Evolutionary conservation across 2,797 vertebrate genomes (phyloP).

Genomic region (Gallinago stenura): DNA sequence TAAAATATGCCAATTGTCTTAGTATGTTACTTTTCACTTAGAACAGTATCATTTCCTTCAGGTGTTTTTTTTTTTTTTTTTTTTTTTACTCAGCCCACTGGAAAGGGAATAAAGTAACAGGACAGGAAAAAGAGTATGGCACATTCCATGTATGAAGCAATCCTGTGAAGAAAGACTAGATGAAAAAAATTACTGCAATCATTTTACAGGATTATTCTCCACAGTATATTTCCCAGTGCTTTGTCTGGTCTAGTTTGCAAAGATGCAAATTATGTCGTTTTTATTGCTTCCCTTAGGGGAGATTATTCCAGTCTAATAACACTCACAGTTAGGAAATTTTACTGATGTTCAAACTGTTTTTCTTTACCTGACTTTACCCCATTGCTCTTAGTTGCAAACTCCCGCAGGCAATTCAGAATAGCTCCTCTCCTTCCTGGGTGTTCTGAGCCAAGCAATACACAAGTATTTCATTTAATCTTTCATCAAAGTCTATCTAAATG

Average conservation of each 20-base stretch:
- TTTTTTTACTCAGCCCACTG: constrained; percentile 20
- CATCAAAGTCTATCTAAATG: background rate
- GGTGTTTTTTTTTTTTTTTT: background rate
- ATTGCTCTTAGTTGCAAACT: constrained; percentile 41
- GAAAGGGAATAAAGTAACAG: constrained; percentile 42
- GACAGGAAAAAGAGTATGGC: constrained; percentile 15
- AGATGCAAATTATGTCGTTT: constrained; percentile 69
- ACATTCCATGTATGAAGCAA: constrained; percentile 43
- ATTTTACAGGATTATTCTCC: constrained; percentile 53
- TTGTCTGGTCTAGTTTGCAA: constrained; percentile 72
- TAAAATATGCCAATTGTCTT: background rate
- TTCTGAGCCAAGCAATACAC: constrained; percentile 45
- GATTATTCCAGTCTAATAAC: constrained; percentile 65
- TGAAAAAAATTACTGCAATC: constrained; percentile 63
- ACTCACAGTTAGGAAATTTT: constrained; percentile 61
- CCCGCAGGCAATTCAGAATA: background rate
- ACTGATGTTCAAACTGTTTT: constrained; percentile 64
- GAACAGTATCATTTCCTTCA: background rate
- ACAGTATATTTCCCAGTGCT: constrained; percentile 55
- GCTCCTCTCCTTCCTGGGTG: constrained; percentile 61
- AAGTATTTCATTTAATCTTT: background rate
- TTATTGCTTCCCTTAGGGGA: constrained; percentile 68
- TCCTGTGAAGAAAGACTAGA: constrained; percentile 51
- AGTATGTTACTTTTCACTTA: constrained; percentile 3
- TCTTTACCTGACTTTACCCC: constrained; percentile 69